Percentiles rank a stretch among this genome's conserved stretches.
These are phyloP conservation scores for Rutpela maculata DNA, from an alignment of 2,888 invertebrate genomes.

Conservation along the genomic window DNA sequence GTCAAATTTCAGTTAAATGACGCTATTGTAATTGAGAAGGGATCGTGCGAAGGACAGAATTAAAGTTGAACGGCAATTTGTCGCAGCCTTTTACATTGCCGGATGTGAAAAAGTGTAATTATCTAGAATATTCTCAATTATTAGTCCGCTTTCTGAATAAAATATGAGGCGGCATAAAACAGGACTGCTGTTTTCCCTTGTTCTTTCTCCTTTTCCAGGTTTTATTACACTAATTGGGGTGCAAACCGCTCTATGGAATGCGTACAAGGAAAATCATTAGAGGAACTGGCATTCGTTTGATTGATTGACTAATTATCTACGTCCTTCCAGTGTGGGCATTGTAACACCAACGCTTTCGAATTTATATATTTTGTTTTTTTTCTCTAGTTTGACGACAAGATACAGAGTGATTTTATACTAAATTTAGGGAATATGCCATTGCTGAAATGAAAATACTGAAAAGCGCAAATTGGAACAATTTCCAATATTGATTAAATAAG, in stretches of 20 bases:
- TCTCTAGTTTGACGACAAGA: too few relatives aligned
- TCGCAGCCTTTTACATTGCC: constrained; percentile 23
- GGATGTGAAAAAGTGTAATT: constrained; percentile 24
- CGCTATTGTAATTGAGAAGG: constrained; percentile 25
- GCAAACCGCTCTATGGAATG: background rate
- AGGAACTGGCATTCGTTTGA: background rate
- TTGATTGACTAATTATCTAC: too few relatives aligned
- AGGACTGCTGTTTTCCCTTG: constrained; percentile 13
- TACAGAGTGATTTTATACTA: too few relatives aligned
- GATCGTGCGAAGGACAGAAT: constrained; percentile 25
- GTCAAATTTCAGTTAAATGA: constrained; percentile 34
- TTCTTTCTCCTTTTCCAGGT: constrained; percentile 1
- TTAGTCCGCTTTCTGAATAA: constrained; percentile 11
- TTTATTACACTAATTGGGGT: constrained; percentile 3
- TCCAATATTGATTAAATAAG: too few relatives aligned
- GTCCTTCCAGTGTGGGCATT: too few relatives aligned
- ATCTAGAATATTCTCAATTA: constrained; percentile 30
- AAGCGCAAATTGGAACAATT: too few relatives aligned
- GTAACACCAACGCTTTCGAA: too few relatives aligned
- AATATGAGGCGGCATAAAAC: constrained; percentile 8
- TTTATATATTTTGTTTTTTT: too few relatives aligned
- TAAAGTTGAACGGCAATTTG: constrained; percentile 25
- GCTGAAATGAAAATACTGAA: too few relatives aligned
- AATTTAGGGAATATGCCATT: too few relatives aligned
- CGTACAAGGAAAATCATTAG: background rate